Base-by-base conservation (phyloP, 2,888 invertebrate species). In the Lacanobia wlatinum region DNA sequence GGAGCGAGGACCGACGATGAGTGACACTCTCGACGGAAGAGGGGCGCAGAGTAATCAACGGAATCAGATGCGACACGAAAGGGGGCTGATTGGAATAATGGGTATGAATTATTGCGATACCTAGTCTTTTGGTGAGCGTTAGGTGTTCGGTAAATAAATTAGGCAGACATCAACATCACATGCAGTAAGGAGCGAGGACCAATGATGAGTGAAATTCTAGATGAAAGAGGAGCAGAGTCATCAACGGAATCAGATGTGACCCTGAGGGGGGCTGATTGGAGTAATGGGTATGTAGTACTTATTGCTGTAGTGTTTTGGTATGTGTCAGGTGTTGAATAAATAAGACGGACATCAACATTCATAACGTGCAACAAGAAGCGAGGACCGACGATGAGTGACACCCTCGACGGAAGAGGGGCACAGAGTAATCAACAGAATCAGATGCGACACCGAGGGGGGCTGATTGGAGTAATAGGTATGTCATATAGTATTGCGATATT, bases 301-400 rank as follows among this genome's bases (percentile, higher is more conserved):
- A 28, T 28, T 28, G 28, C 28, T 28, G 28, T 28, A 59, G 40
- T 40, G 38, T 59, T 59, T 59, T 21, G 40, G 5, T 40, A 21
- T n/a, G 16, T 58, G 6, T 58, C n/a, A 58, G 2, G 10, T 58
- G 56, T 10, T 3, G 0, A 14, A 6, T 76, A 81, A 81, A 86
- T 85, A 77, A 84, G 73, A 63, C 58, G 64, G 60, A 66, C 69
- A 86, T 86, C 76, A 84, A 81, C 72, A 55, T 65, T 28, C 28
- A 28, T 28, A 77, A 60, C 80, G 69, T 73, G 79, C 73, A 28
- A 69, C 28, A 28, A 28, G 28, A 70, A 34, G 34, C 34, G 34
- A 4, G 34, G 34, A 34, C 34, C 34, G 6, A 34, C 34, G 34
- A 34, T 34, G 34, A 34, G 34, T 34, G 34, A 34, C 34, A 34